phyloP scores from a whole-genome alignment of 2,113 vertebrate species.

The Penelope pileata region DNA sequence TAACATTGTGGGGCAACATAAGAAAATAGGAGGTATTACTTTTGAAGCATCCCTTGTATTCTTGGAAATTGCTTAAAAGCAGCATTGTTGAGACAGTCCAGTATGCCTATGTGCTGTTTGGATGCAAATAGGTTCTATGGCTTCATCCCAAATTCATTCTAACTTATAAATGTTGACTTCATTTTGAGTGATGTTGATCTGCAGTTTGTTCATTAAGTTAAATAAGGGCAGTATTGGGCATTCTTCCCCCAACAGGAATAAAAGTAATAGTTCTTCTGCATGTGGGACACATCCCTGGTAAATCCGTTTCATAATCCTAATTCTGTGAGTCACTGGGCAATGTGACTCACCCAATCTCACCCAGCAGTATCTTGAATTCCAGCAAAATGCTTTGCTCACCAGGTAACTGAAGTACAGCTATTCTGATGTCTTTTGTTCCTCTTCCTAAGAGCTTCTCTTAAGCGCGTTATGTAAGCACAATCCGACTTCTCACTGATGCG shows the following conservation, averaged over 20 bases:
- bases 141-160: not conserved
- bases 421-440: conserved; percentile 52
- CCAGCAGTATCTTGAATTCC: not conserved
- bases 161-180: not conserved
- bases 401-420: conserved; percentile 29
- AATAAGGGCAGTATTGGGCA: not conserved
- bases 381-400: not conserved
- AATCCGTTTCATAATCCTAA: not conserved
- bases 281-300: not conserved
- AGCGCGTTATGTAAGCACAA: not conserved
- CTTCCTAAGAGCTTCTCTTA: not conserved
- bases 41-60: not conserved
- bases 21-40: not conserved
- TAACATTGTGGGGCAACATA: no score
- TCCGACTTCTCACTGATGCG: not conserved
- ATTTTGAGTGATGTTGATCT: not conserved
- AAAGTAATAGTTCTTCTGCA: not conserved
- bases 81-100: not conserved
- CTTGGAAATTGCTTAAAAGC: accelerated
- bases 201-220: not conserved
- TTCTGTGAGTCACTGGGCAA: conserved; percentile 37
- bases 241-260: not conserved
- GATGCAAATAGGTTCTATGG: not conserved
- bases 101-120: not conserved
- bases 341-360: not conserved